These are phyloP conservation scores for Antechinus flavipes DNA, from an alignment of 2,113 vertebrate species.

Conservation along the genomic window DNA sequence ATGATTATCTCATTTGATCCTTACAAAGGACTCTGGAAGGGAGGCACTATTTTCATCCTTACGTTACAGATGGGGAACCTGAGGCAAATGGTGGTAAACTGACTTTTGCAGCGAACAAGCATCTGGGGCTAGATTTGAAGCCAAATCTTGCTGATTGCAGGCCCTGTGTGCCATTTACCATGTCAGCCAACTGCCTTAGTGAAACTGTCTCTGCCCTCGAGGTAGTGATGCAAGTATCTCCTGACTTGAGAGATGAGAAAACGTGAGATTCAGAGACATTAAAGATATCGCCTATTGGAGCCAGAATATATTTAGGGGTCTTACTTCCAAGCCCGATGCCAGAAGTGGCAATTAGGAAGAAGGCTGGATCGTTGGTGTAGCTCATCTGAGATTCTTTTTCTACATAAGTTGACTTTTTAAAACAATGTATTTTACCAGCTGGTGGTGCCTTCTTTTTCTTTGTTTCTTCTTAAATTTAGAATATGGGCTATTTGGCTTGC, in stretches of 20 bases:
- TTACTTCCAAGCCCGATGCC: neutral
- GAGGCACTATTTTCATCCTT: neutral
- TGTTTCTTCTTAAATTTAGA: neutral
- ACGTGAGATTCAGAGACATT: neutral
- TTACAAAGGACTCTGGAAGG: neutral
- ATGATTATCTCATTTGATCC: neutral
- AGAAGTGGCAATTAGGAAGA: neutral
- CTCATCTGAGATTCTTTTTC: slow-evolving; percentile 31
- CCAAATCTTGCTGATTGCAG: neutral
- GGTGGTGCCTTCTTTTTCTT: slow-evolving; percentile 7
- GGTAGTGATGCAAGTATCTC: neutral
- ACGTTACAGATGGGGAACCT: neutral
- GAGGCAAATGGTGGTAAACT: neutral
- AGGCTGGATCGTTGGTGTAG: neutral
- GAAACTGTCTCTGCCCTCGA: neutral
- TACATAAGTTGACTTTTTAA: neutral
- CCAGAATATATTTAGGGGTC: neutral
- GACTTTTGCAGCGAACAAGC: neutral
- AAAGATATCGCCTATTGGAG: neutral
- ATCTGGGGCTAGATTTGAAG: neutral
- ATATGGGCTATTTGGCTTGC: slow-evolving; percentile 9
- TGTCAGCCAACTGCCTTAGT: neutral
- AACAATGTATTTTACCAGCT: neutral
- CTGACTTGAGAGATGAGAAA: neutral
- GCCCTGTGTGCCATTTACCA: neutral